phyloP scores from a whole-genome alignment of 2,113 vertebrate genomes.

The Diglossa brunneiventris region DNA sequence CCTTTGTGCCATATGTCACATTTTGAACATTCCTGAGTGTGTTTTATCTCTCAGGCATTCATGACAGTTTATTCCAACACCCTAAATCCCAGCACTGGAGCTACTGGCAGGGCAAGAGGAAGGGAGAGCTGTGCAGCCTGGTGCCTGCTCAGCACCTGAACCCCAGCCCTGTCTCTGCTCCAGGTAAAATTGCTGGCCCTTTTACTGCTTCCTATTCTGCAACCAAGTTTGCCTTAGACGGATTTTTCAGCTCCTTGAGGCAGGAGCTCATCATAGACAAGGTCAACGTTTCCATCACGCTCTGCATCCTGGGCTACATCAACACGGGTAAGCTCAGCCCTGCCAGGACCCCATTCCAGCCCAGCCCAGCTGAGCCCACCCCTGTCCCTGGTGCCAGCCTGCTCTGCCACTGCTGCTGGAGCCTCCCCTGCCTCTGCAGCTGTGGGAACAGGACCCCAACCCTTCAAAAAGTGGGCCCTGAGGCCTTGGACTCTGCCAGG shows the following conservation, averaged over 20 bases:
- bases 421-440: background rate
- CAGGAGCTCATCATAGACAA: slow-evolving; percentile 55
- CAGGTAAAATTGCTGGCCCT: slow-evolving; percentile 63
- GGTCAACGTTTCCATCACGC: slow-evolving; percentile 73
- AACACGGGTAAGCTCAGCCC: slow-evolving; percentile 70
- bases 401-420: background rate
- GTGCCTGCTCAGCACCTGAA: background rate
- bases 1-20: background rate
- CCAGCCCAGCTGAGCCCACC: background rate
- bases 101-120: background rate
- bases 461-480: accelerated
- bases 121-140: background rate
- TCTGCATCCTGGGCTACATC: slow-evolving; percentile 77
- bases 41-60: background rate
- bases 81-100: background rate
- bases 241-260: slow-evolving; percentile 77
- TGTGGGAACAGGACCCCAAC: accelerated
- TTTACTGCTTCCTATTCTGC: slow-evolving; percentile 64
- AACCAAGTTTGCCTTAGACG: slow-evolving; percentile 77
- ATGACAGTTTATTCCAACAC: background rate
- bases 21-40: background rate
- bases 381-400: background rate
- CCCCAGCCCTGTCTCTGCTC: background rate
- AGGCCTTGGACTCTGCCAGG: background rate
- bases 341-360: accelerated